Base-by-base conservation (phyloP, 37 sponge, comb jelly and placozoan genomes). In the Agelas oroides region DNA sequence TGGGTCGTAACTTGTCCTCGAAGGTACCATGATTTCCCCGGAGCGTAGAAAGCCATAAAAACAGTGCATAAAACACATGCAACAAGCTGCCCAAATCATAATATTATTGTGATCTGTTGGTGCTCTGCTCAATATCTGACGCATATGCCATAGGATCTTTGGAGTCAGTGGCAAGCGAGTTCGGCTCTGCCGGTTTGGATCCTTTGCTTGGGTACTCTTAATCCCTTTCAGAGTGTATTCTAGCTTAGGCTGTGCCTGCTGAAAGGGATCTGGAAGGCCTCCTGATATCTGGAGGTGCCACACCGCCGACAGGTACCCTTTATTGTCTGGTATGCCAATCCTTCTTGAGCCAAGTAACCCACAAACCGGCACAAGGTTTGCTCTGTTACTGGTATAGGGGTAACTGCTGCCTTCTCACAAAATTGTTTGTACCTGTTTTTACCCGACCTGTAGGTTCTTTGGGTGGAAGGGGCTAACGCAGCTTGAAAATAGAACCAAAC, bases 291-390 rank as follows among this genome's bases (percentile, higher is more conserved):
- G 82, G 25, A 70, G 33, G 71, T 81, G 58, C 59, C 82, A 17
- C 57, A 81, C 58, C 56, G 37, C 82, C 53, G 82, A 81, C 34
- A 81, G 82, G 71, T 70, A 81, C n/a, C n/a, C n/a, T n/a, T n/a
- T n/a, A n/a, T n/a, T n/a, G n/a, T n/a, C n/a, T 33, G 32, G 32
- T 32, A 56, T 27, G 56, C 21, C 1, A 81, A 52, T 32, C 61
- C 71, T 40, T 81, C 59, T 23, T 37, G 27, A 24, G 30, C 25
- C 23, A 86, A 59, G 46, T 32, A 53, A 5, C 77, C 75, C 14
- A 81, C 82, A 81, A 67, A 88, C 18, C 15, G 15, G 33, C 77
- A 88, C n/a, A 81, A 24, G 8, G 41, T 32, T 46, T 46, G 46
- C 56, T 88, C 82, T 53, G 82, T 31, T 27, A 59, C 59, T 53